Conservation (phyloP, 2,888 invertebrate genomes). For the Zaprionus lineosus region DNA sequence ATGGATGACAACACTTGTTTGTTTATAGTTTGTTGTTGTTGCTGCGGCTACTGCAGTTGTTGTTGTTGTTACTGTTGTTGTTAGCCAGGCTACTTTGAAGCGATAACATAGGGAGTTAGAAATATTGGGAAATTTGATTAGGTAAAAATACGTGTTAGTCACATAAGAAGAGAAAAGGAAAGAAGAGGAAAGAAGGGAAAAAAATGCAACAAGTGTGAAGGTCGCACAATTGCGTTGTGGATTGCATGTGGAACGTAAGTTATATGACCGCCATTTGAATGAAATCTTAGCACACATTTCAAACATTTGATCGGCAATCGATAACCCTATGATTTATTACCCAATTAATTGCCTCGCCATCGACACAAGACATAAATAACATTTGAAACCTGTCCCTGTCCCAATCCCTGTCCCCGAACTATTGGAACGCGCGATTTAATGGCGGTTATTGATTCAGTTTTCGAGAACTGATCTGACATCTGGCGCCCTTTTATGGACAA, state of each 20-base stretch:
- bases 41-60: conserved; percentile 1
- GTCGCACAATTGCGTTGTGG: conserved; percentile 22
- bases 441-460: conserved; percentile 35
- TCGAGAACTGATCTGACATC: conserved; percentile 6
- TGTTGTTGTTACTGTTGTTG: conserved; percentile 11
- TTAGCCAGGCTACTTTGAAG: conserved; percentile 49
- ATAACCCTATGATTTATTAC: conserved; percentile 3
- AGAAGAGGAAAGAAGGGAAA: no score
- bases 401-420: not conserved
- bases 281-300: not conserved
- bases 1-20: conserved; percentile 61
- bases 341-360: conserved; percentile 11
- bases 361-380: conserved; percentile 3
- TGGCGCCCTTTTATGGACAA: conserved; percentile 6
- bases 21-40: conserved; percentile 15
- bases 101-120: conserved; percentile 36
- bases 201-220: conserved; percentile 43
- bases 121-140: conserved; percentile 48
- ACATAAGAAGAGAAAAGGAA: no score
- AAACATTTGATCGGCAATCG: not conserved
- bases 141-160: conserved; percentile 28
- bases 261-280: no score
- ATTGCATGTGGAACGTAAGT: not conserved
- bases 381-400: no score
- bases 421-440: not conserved